Percentiles rank a stretch among this genome's conserved stretches.
Evolutionary conservation across 1,140 invertebrate species (phyloP).

Genomic region (Brevipalpus yothersi): DNA sequence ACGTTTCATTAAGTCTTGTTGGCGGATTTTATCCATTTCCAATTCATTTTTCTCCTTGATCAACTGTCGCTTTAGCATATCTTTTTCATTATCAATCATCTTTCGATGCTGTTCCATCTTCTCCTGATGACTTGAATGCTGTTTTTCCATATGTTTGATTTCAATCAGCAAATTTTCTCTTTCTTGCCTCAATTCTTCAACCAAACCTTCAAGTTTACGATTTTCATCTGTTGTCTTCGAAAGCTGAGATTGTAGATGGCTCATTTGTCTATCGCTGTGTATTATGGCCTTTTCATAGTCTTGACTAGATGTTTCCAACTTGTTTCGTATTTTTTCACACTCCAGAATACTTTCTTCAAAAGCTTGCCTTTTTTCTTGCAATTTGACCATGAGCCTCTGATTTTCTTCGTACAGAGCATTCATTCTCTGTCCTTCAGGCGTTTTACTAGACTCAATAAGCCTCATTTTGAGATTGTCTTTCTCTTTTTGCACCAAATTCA

Average conservation of each 20-base stretch:
- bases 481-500: constrained; percentile 4
- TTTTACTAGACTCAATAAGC: constrained; percentile 2
- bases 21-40: neutral
- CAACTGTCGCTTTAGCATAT: neutral
- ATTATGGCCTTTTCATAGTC: constrained; percentile 3
- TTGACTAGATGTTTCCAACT: neutral
- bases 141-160: neutral
- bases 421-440: constrained; percentile 4
- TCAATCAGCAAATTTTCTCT: constrained; percentile 20
- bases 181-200: neutral
- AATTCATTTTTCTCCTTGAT: neutral
- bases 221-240: neutral
- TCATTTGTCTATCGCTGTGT: neutral
- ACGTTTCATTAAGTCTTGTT: neutral
- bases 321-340: constrained; percentile 3
- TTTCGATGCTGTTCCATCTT: neutral
- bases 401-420: constrained; percentile 2
- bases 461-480: constrained; percentile 5
- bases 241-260: neutral
- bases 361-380: neutral
- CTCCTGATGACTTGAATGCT: neutral
- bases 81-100: neutral
- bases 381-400: neutral
- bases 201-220: neutral
- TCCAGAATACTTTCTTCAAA: constrained; percentile 5